phyloP scores from a whole-genome alignment of 2,888 invertebrate genomes.

The Hololepta plana region DNA sequence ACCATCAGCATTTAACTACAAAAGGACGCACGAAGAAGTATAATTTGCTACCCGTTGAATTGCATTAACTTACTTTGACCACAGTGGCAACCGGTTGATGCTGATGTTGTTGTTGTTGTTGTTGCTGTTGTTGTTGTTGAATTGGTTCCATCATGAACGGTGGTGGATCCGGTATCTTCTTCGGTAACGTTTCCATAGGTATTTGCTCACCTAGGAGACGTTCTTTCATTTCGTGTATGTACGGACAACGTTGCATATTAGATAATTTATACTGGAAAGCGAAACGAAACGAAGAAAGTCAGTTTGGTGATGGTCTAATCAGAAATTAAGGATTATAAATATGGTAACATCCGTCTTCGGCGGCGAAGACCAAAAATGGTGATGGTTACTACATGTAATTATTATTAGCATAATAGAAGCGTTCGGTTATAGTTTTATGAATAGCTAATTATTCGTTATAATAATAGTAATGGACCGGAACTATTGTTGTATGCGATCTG shows the following conservation, averaged over 20 bases:
- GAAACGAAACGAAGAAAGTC: slow-evolving; percentile 6
- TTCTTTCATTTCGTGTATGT: slow-evolving; percentile 89
- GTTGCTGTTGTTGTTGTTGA: slow-evolving; percentile 14
- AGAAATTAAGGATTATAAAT: too few species aligned
- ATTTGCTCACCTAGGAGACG: slow-evolving; percentile 59
- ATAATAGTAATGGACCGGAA: too few species aligned
- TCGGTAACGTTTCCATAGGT: slow-evolving; percentile 38
- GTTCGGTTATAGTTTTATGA: background rate
- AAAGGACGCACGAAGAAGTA: slow-evolving; percentile 13
- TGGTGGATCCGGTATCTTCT: slow-evolving; percentile 26
- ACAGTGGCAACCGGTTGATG: slow-evolving; percentile 64
- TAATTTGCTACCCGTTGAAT: background rate
- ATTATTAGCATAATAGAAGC: background rate
- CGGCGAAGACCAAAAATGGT: too few species aligned
- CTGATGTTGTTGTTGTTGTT: slow-evolving; percentile 10
- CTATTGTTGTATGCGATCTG: too few species aligned
- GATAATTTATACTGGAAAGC: slow-evolving; percentile 27
- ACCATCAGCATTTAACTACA: slow-evolving; percentile 72
- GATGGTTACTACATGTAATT: too few species aligned
- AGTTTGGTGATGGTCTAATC: too few species aligned
- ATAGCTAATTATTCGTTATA: too few species aligned
- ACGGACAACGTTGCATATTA: slow-evolving; percentile 76
- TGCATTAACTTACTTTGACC: slow-evolving; percentile 53
- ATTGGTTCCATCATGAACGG: slow-evolving; percentile 29
- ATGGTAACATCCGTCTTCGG: too few species aligned